A percentile compares a stretch with the other conserved stretches of the same genome.
phyloP scores from a whole-genome alignment of 2,797 vertebrate genomes.

The Eulemur albifrons region DNA sequence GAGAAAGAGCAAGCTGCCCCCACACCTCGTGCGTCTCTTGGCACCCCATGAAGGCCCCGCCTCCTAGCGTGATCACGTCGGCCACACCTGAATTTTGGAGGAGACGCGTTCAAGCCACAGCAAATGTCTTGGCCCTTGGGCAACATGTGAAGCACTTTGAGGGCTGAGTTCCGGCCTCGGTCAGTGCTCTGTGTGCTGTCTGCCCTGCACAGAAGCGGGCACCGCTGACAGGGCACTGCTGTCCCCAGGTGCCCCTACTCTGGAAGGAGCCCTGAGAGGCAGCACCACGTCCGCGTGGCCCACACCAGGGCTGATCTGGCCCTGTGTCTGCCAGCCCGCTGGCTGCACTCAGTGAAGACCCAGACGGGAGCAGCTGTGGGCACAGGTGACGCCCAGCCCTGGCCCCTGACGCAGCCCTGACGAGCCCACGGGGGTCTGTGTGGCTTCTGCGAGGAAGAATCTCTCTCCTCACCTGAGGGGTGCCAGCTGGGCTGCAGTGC shows the following conservation, averaged over 20 bases:
- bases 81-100: neutral
- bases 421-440: neutral
- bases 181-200: neutral
- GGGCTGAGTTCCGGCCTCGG: neutral
- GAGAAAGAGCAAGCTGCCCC: neutral
- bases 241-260: neutral
- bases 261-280: neutral
- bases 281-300: neutral
- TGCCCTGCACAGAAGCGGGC: no score
- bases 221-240: no score
- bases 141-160: neutral
- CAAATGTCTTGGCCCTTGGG: neutral
- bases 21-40: accelerated
- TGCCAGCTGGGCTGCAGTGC: no score
- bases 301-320: neutral
- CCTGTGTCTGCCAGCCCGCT: neutral
- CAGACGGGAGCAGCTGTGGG: neutral
- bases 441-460: neutral
- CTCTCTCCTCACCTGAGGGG: neutral
- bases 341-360: no score
- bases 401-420: neutral
- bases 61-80: no score
- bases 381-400: neutral
- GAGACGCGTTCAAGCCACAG: neutral
- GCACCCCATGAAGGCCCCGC: no score